Evolutionary conservation across 2,888 invertebrate genomes (phyloP).

Genomic region (Leptopilina myrica): DNA sequence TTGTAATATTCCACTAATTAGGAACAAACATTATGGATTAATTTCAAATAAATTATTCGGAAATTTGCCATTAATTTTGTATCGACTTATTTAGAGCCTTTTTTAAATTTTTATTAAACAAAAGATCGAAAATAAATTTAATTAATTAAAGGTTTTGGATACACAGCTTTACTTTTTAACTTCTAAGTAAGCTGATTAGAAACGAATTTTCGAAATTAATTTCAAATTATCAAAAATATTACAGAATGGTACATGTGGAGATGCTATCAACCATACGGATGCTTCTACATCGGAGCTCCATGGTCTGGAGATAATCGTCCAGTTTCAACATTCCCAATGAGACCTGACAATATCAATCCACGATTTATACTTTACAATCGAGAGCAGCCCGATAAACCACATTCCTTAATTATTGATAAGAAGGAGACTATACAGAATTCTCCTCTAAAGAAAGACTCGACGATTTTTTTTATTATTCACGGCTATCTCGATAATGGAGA

Average conservation of each 20-base stretch:
- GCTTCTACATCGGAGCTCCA: conserved; percentile 87
- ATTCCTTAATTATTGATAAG: conserved; percentile 83
- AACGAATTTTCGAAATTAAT: neutral
- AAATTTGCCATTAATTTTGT: too few species aligned
- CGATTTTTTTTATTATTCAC: conserved; percentile 88
- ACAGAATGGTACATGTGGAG: conserved; percentile 77
- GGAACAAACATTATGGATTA: too few species aligned
- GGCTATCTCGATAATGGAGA: conserved; percentile 92
- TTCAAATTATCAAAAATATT: conserved; percentile 41
- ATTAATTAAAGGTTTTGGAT: too few species aligned
- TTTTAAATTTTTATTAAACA: too few species aligned
- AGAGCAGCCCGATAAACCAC: conserved; percentile 78
- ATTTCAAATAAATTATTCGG: too few species aligned
- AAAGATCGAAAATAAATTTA: too few species aligned
- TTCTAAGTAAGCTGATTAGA: too few species aligned
- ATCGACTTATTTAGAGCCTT: too few species aligned
- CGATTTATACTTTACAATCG: conserved; percentile 81
- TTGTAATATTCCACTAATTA: too few species aligned
- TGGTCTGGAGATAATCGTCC: conserved; percentile 89
- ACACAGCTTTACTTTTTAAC: too few species aligned
- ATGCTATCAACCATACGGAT: conserved; percentile 89
- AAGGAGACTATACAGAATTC: conserved; percentile 81
- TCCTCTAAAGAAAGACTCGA: conserved; percentile 80
- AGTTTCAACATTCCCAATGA: conserved; percentile 87
- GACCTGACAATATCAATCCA: conserved; percentile 82